Base-by-base conservation (phyloP, 2,797 vertebrate species). In the Poeciliopsis infans region DNA sequence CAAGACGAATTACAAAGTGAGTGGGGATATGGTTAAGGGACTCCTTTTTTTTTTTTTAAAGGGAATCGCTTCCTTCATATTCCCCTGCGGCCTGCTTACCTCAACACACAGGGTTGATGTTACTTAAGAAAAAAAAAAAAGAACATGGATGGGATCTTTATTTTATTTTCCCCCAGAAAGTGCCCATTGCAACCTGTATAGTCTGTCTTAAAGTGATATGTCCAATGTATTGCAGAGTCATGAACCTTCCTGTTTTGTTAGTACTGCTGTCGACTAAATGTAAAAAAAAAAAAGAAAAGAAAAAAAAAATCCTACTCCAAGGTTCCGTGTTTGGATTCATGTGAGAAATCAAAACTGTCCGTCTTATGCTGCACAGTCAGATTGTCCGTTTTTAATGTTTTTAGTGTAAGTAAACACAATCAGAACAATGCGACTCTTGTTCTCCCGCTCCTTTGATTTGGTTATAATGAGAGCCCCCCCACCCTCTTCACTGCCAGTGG, bases 51-150 rank as follows among this genome's bases (percentile, higher is more conserved):
- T 31, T 31, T 31, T 74, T 75, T 97, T 96, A 96, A 96, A 96
- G 95, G 95, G 96, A 96, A 97, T 97, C 93, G 95, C 96, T 97
- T 98, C 97, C 97, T 97, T 96, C 92, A 92, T 97, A 95, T 96
- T 96, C 96, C 95, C 96, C 88, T 88, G 94, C 95, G 96, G 96
- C 96, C 95, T 95, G 96, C 97, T 97, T 97, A 97, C 97, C 96
- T 96, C 96, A 94, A 96, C 96, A 95, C 90, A 95, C 96, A 96
- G 96, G 96, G 97, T 97, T 97, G 96, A 96, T 97, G 96, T 96
- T 96, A 91, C 88, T 89, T 90, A 71, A 90, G 95, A 8, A 53
- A 53, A 53, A 53, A 53, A 47, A 85, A 87, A 84, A 81, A 81
- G 79, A 84, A 51, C 79, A 74, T 76, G 75, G 87, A 88, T 43